Evolutionary conservation across 2,113 vertebrate species (phyloP).

Genomic region (Pyrgilauda ruficollis): DNA sequence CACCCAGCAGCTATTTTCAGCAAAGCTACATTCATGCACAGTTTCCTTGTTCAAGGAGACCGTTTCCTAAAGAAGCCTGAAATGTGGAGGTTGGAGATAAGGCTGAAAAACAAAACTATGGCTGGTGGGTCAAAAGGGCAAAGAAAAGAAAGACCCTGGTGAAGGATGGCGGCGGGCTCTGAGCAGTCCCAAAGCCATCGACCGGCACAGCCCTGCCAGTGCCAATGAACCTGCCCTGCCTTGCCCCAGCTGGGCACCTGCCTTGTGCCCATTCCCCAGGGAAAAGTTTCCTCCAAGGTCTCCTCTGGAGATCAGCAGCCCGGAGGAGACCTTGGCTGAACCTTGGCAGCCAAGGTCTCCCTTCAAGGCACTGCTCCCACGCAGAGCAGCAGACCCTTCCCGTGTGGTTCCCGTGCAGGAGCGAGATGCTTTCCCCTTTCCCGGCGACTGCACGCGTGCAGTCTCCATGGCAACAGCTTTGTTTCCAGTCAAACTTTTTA

Average conservation of each 20-base stretch:
- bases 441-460: rapidly evolving
- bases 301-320: neutral
- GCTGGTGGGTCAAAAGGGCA: neutral
- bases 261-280: neutral
- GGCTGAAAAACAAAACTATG: slow-evolving; percentile 33
- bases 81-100: slow-evolving; percentile 39
- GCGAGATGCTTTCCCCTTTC: neutral
- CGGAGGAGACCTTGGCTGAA: neutral
- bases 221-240: neutral
- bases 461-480: slow-evolving; percentile 27
- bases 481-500: slow-evolving; percentile 45
- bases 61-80: neutral
- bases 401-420: neutral
- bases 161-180: neutral
- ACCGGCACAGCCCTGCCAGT: neutral
- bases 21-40: neutral
- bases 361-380: neutral
- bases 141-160: neutral
- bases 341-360: neutral
- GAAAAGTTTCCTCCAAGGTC: neutral
- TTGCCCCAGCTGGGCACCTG: neutral
- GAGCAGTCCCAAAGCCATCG: neutral
- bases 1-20: slow-evolving; percentile 34
- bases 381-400: neutral
- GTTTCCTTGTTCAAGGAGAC: slow-evolving; percentile 24